Base-by-base conservation (phyloP, 2,888 invertebrate species). In the Pseudanteris insignis region DNA sequence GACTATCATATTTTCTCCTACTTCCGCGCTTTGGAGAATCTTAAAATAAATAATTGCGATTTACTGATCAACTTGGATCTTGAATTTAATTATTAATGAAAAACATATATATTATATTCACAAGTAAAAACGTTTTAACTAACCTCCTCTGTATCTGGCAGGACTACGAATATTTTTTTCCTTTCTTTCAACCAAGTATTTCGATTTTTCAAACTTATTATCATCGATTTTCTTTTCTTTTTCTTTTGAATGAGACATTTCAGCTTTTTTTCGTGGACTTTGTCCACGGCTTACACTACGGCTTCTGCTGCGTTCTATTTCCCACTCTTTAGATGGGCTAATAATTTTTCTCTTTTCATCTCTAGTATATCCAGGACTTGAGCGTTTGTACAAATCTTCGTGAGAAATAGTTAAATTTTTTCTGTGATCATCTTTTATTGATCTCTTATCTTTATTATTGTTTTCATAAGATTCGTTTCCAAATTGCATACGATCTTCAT, bases 201-300 rank as follows among this genome's bases (percentile, higher is more conserved):
- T 65, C 1, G 58, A 51, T 36, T 64, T 69, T 5, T 51, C 47
- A 15, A 58, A 48, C 34, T 68, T 63, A 9, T 74, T 72, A 1
- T 73, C 72, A 1, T 71, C 72, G 2, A 62, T 54, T 40, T 63
- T 69, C 12, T 44, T 67, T 37, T 41, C 64, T 55, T 37, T 68
- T 58, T 15, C 68, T 64, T 38, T 57, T 36, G 13, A 34, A 11
- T 25, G 34, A 1, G 47, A 34, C 51, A 59, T 62, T 21, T 74
- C 75, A 1, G 71, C 67, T 28, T 71, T 73, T 43, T 70, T 70
- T 28, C 70, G 67, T 1, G 78, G 78, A 64, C 76, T 77, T 24
- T 67, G 67, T 30, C 78, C 78, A 4, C 73, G 69, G 47, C 79
- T 79, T 44, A 70, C 64, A 14, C 73, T 76, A 63, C 77, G 73